These are phyloP conservation scores for Conopomorpha cramerella DNA, from an alignment of 1,140 invertebrate genomes.

Conservation along the genomic window DNA sequence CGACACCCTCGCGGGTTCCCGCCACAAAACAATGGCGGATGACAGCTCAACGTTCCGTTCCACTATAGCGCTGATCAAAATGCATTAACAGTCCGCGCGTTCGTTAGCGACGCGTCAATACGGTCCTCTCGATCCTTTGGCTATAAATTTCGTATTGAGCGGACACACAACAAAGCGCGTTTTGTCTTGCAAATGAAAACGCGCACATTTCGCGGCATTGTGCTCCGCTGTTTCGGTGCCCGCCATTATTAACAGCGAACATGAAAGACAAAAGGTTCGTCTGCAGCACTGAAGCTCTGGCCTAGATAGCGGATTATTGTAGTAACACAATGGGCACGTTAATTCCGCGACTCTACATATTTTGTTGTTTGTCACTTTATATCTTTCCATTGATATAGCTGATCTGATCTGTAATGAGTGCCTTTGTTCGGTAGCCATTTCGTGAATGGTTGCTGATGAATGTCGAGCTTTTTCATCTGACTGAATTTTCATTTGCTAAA, in stretches of 20 bases:
- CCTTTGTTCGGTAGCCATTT: no score
- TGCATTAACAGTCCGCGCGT: constrained; percentile 43
- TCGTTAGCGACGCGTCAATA: constrained; percentile 52
- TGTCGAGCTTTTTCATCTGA: no score
- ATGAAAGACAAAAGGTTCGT: constrained; percentile 62
- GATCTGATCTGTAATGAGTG: no score
- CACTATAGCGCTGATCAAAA: constrained; percentile 30
- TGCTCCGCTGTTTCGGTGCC: constrained; percentile 58
- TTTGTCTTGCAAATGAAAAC: constrained; percentile 61
- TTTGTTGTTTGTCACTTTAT: constrained; percentile 59
- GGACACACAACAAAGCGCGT: constrained; percentile 59
- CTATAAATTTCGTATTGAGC: constrained; percentile 59
- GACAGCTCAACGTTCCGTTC: no score
- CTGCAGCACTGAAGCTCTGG: constrained; percentile 58
- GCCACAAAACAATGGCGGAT: no score
- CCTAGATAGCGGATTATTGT: constrained; percentile 61
- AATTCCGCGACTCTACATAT: constrained; percentile 57
- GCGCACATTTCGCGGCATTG: constrained; percentile 59
- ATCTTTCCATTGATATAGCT: no score
- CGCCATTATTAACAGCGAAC: constrained; percentile 60
- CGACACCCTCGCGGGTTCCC: no score
- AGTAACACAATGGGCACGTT: constrained; percentile 60
- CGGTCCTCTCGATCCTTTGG: constrained; percentile 43
- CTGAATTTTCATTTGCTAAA: no score
- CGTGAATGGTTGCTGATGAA: no score